A percentile compares a stretch with the other conserved stretches of the same genome.
phyloP scores from a whole-genome alignment of 1,140 invertebrate genomes.

The Cydia strobilella region DNA sequence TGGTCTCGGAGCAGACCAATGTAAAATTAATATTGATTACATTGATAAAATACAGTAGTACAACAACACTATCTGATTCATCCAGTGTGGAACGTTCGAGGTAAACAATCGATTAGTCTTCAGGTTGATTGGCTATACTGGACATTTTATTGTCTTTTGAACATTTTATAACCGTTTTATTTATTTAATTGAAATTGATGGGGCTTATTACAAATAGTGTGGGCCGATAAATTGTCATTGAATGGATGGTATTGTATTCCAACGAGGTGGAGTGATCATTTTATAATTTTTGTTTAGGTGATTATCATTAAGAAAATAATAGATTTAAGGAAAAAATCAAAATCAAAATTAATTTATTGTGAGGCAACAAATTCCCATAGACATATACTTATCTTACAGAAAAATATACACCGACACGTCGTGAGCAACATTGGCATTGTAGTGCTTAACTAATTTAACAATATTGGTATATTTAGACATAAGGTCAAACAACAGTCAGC shows the following conservation, averaged over 20 bases:
- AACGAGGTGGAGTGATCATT: neutral
- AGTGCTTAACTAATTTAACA: neutral
- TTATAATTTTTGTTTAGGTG: too few species aligned
- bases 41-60: constrained; percentile 45
- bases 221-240: constrained; percentile 45
- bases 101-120: constrained; percentile 73
- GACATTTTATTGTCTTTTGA: constrained; percentile 68
- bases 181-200: constrained; percentile 74
- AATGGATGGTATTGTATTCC: constrained; percentile 40
- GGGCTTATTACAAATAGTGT: constrained; percentile 50
- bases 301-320: too few species aligned
- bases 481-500: neutral
- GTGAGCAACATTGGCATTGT: neutral
- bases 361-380: too few species aligned
- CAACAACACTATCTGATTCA: constrained; percentile 59
- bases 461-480: neutral
- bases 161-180: constrained; percentile 72
- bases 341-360: too few species aligned
- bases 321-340: too few species aligned
- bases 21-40: neutral
- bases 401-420: too few species aligned
- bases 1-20: too few species aligned
- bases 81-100: constrained; percentile 69
- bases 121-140: constrained; percentile 63
- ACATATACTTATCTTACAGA: too few species aligned